phyloP scores from a whole-genome alignment of 2,113 vertebrate genomes.

The Ammodramus savannarum region DNA sequence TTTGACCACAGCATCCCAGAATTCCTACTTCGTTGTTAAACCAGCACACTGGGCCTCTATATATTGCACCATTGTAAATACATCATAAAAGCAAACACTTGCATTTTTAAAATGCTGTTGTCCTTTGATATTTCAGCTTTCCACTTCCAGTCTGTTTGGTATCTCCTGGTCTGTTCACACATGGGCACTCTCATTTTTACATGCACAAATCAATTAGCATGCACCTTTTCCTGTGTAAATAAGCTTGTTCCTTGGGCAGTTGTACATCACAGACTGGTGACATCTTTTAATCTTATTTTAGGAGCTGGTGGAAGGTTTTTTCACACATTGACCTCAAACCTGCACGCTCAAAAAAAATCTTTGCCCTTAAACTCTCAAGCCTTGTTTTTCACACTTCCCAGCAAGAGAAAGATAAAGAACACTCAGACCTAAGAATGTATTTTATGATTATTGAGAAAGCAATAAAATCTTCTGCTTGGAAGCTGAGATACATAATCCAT shows the following conservation, averaged over 20 bases:
- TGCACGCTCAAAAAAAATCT: neutral
- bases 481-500: neutral
- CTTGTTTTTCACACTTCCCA: neutral
- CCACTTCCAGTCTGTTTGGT: neutral
- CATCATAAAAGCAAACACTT: neutral
- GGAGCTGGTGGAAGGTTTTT: neutral
- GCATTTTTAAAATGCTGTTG: neutral
- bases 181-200: neutral
- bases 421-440: neutral
- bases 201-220: neutral
- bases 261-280: neutral
- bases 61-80: neutral
- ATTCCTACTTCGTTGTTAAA: too few species aligned
- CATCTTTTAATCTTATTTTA: neutral
- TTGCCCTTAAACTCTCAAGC: neutral
- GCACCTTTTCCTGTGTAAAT: neutral
- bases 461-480: neutral
- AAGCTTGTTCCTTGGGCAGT: neutral
- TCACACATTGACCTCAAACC: neutral
- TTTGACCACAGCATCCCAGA: too few species aligned
- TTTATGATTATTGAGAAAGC: neutral
- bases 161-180: neutral
- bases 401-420: neutral
- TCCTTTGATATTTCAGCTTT: neutral
- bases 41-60: neutral